Conservation (phyloP, 2,797 vertebrate genomes). For the Pygocentrus nattereri region DNA sequence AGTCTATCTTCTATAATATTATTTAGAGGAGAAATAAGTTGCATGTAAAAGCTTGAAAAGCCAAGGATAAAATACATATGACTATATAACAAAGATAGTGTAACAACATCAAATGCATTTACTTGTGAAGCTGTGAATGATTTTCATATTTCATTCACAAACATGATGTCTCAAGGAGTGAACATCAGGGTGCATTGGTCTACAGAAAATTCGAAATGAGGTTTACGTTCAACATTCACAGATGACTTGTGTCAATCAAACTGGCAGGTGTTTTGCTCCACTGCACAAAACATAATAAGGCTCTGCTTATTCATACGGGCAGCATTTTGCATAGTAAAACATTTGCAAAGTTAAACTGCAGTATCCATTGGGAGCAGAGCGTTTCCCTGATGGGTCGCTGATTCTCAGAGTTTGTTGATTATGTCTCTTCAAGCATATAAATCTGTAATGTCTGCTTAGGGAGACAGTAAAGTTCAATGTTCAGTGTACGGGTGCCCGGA, state of each 20-base stretch:
- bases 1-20: too few relatives aligned
- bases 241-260: not conserved
- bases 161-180: not conserved
- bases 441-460: conserved; percentile 32
- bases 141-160: not conserved
- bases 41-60: too few relatives aligned
- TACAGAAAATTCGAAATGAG: not conserved
- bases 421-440: conserved; percentile 8
- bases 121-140: conserved; percentile 11
- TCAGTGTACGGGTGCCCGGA: not conserved
- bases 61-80: too few relatives aligned
- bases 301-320: not conserved
- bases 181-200: not conserved
- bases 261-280: not conserved
- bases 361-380: not conserved
- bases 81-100: not conserved
- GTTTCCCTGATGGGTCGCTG: conserved; percentile 3
- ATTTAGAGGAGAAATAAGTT: too few relatives aligned
- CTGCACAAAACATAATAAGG: not conserved
- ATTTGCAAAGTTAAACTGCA: not conserved
- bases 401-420: conserved; percentile 29
- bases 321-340: not conserved
- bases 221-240: not conserved
- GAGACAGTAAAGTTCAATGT: conserved; percentile 21
- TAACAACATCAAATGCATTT: not conserved